phyloP scores from a whole-genome alignment of 1,140 invertebrate species.

The Achatina immaculata region DNA sequence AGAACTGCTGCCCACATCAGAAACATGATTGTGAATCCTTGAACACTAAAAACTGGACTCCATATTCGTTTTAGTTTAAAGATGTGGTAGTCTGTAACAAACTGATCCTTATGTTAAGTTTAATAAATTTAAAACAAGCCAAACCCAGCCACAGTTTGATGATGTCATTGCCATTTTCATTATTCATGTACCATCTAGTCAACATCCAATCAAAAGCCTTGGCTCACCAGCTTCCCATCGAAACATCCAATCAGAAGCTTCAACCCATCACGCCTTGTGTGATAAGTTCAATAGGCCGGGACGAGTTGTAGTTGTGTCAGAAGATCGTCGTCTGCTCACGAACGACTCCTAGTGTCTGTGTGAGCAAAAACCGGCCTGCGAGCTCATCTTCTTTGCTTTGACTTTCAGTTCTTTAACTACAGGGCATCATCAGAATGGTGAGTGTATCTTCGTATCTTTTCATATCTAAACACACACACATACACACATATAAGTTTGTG shows the following conservation, averaged over 20 bases:
- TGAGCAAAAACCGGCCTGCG: neutral
- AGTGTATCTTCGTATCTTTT: neutral
- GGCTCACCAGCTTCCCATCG: too few relatives aligned
- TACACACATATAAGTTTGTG: too few relatives aligned
- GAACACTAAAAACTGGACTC: too few relatives aligned
- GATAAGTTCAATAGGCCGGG: neutral
- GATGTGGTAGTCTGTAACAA: too few relatives aligned
- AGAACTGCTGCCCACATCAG: too few relatives aligned
- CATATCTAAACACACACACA: too few relatives aligned
- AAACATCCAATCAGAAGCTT: neutral
- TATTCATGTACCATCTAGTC: neutral
- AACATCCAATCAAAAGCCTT: neutral
- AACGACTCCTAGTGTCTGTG: constrained; percentile 1
- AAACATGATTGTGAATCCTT: too few relatives aligned
- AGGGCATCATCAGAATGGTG: neutral
- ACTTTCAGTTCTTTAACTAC: neutral
- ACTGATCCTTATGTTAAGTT: too few relatives aligned
- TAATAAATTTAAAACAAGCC: too few relatives aligned
- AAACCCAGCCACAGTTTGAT: too few relatives aligned
- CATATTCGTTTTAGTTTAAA: too few relatives aligned
- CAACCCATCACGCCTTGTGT: neutral
- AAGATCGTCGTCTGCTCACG: neutral
- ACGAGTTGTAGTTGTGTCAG: neutral
- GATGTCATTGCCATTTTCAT: neutral
- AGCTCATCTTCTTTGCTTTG: too few relatives aligned